Conservation (phyloP, 2,888 invertebrate species). For the Noctuana brunneofusca region DNA sequence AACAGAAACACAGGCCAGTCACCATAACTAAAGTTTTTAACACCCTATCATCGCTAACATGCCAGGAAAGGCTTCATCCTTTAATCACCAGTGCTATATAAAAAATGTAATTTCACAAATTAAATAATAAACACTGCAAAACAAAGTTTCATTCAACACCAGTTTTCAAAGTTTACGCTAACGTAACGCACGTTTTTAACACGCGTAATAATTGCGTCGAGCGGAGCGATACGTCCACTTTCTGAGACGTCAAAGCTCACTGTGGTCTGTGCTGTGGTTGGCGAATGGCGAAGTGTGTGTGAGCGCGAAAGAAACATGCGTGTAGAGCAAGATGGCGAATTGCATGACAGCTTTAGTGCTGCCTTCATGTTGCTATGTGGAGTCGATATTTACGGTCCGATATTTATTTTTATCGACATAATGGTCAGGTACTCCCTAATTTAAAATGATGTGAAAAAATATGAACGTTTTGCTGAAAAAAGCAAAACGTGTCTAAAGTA, state of each 20-base stretch:
- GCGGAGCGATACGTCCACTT: constrained; percentile 41
- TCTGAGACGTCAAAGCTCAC: constrained; percentile 52
- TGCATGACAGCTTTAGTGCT: constrained; percentile 41
- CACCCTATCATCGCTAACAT: constrained; percentile 51
- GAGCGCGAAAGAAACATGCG: constrained; percentile 44
- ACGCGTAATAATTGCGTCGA: constrained; percentile 54
- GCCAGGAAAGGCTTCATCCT: constrained; percentile 45
- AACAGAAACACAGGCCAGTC: constrained; percentile 60
- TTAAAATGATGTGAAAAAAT: not conserved
- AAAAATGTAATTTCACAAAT: constrained; percentile 25
- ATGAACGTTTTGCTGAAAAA: not conserved
- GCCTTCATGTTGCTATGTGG: constrained; percentile 20
- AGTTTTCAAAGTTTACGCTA: constrained; percentile 23
- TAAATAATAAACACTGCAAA: not conserved
- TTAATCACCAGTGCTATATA: constrained; percentile 47
- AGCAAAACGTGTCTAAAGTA: not conserved
- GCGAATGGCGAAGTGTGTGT: constrained; percentile 37
- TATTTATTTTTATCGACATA: constrained; percentile 15
- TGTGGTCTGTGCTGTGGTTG: constrained; percentile 14
- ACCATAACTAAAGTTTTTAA: constrained; percentile 55
- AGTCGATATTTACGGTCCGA: constrained; percentile 6
- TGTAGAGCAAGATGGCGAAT: constrained; percentile 55
- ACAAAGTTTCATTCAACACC: constrained; percentile 11
- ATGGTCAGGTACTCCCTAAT: not conserved
- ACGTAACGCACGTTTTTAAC: constrained; percentile 40